Base-by-base conservation (phyloP, 2,113 vertebrate genomes). In the Isurus oxyrinchus region DNA sequence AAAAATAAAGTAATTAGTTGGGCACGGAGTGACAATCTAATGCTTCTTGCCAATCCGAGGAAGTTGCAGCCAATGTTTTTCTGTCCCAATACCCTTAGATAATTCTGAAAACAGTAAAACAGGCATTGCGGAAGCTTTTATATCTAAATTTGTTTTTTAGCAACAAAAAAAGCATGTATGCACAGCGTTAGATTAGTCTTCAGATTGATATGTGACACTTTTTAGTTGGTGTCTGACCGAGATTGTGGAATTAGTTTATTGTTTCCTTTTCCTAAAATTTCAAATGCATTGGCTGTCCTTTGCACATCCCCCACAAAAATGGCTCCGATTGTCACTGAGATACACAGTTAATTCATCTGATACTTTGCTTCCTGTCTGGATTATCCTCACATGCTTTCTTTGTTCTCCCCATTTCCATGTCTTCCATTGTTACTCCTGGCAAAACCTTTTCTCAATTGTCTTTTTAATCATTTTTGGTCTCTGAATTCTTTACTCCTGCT, bases 391-490 rank as follows among this genome's bases (percentile, higher is more conserved):
- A 16, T 94, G 59, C 21, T n/a, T 61, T 61, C n/a, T 94, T 66
- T 94, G 35, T 25, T 23, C 35, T 63, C 63, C n/a, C 44, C 5
- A n/a, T 61, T 87, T 93, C 31, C 14, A 61, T 93, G 13, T 88
- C 86, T 91, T 91, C 55, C 88, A 91, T 91, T 91, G 88, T 59
- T 91, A 91, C 31, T 91, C 27, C 55, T 91, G 88, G 88, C 88
- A 57, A 59, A 55, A n/a, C 19, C 40, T 21, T 91, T 91, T 91
- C 88, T 55, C 88, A 91, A 35, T 66, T 63, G 59, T 40, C 35
- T 44, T 94, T 94, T 66, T 66, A 63, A 94, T 94, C 57, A 53
- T 66, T 44, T 91, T 55, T 91, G 55, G 88, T 59, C 27, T 8
- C 91, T 94, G 55, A 66, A 63, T 63, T 94, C 35, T 94, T 66